Evolutionary conservation across 2,888 invertebrate genomes (phyloP).

Genomic region (Pharmacophagus antenor): DNA sequence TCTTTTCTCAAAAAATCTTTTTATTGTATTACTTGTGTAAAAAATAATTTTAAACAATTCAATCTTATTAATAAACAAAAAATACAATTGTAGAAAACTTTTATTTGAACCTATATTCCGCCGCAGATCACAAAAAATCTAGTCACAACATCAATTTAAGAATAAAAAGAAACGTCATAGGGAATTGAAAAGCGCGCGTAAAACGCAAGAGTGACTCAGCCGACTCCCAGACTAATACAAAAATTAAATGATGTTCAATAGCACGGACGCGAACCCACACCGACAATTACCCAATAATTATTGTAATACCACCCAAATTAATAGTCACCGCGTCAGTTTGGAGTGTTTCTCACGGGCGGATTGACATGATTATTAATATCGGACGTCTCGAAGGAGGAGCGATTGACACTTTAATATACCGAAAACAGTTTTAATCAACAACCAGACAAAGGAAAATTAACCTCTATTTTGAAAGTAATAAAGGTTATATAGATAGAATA

Average conservation of each 20-base stretch:
- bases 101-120: neutral
- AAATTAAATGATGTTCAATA: conserved; percentile 69
- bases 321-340: conserved; percentile 62
- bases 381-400: conserved; percentile 59
- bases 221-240: conserved; percentile 59
- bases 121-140: neutral
- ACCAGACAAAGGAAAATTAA: conserved; percentile 33
- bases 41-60: too few relatives aligned
- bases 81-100: neutral
- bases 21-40: too few relatives aligned
- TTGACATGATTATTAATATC: conserved; percentile 77
- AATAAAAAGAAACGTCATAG: conserved; percentile 21
- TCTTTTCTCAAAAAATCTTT: too few relatives aligned
- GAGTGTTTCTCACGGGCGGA: conserved; percentile 74
- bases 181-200: conserved; percentile 31
- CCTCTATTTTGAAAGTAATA: conserved; percentile 35
- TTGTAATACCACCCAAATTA: conserved; percentile 66
- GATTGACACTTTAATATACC: conserved; percentile 74
- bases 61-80: neutral
- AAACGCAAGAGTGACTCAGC: conserved; percentile 55
- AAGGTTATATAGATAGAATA: conserved; percentile 22
- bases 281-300: conserved; percentile 71
- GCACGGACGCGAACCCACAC: conserved; percentile 64
- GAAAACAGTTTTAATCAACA: conserved; percentile 38
- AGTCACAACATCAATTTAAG: conserved; percentile 19